These are phyloP conservation scores for Carterocephalus palaemon DNA, from an alignment of 2,888 invertebrate genomes.

Conservation along the genomic window DNA sequence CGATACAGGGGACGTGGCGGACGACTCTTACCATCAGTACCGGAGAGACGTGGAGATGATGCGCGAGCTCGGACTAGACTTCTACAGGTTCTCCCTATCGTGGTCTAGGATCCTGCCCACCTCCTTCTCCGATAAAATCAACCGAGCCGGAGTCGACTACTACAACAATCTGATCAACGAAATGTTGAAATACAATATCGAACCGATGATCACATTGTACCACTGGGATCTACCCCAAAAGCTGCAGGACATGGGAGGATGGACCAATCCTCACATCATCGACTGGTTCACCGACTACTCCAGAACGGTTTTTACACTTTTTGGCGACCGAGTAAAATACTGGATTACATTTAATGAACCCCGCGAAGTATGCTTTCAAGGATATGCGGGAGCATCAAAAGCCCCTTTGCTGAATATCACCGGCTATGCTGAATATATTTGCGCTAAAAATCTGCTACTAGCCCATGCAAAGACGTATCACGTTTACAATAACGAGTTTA, in stretches of 20 bases:
- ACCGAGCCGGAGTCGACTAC: constrained; percentile 58
- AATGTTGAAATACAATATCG: constrained; percentile 76
- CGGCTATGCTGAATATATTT: constrained; percentile 61
- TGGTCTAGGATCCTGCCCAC: constrained; percentile 82
- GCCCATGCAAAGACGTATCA: constrained; percentile 35
- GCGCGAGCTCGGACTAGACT: constrained; percentile 63
- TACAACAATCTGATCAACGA: constrained; percentile 74
- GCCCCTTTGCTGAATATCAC: constrained; percentile 49
- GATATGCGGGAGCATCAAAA: too few relatives aligned
- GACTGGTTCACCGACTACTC: constrained; percentile 70
- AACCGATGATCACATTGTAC: constrained; percentile 81
- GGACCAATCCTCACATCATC: constrained; percentile 59
- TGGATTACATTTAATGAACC: too few relatives aligned
- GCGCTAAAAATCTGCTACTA: constrained; percentile 39
- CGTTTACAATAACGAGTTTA: constrained; percentile 34
- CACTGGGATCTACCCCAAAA: constrained; percentile 73
- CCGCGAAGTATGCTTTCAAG: too few relatives aligned
- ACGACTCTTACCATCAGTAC: constrained; percentile 79
- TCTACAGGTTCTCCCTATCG: constrained; percentile 79
- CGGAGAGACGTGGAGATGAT: constrained; percentile 72
- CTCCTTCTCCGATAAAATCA: constrained; percentile 73
- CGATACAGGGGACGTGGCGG: constrained; percentile 78
- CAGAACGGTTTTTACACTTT: constrained; percentile 52
- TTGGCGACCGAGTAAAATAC: too few relatives aligned
- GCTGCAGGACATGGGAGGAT: constrained; percentile 75